Base-by-base conservation (phyloP, 2,113 vertebrate species). In the Ochotona curzoniae region DNA sequence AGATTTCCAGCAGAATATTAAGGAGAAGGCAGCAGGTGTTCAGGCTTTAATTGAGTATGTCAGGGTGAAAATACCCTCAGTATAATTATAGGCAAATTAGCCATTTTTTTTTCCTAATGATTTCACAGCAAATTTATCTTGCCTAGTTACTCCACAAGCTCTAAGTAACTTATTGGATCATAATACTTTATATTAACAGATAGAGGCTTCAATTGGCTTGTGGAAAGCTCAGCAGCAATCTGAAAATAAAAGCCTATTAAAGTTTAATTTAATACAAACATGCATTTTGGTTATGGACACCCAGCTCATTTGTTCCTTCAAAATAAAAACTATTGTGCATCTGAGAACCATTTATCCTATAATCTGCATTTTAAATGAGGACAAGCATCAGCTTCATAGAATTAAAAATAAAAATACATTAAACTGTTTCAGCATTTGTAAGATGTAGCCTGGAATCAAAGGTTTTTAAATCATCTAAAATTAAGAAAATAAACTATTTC, bases 71-170 rank as follows among this genome's bases (percentile, higher is more conserved):
- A 73, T 83, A 83, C 67, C 35, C 38, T 88, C 54, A 73, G 47
- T 12, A 81, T 85, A 90, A 91, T 92, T 94, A 81, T 18, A 15
- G 26, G 21, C 80, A 35, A 92, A 89, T 96, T 94, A 95, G 71
- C 60, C 66, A n/a, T 71, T 57, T 81, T 94, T 94, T 44, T 44
- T 95, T 96, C 61, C 28, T 93, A 91, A 88, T 73, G 26, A 82
- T 51, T 92, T 94, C 38, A 79, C 17, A 89, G 74, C n/a, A 90
- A 75, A 86, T 94, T 86, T 67, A 60, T 78, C 63, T 81, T 80
- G 44, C 17, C 51, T 80, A n/a, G 15, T 69, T 83, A 57, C 47
- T 76, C 8, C 47, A 71, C 44, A 76, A 79, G n/a, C 21, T 92
- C 4, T 35, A 93, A 63, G 17, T 76, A 61, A 28, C 30, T 47